Percentiles rank a stretch among this genome's conserved stretches.
Evolutionary conservation across 1,140 invertebrate genomes (phyloP).

Genomic region (Metaphire vulgaris): DNA sequence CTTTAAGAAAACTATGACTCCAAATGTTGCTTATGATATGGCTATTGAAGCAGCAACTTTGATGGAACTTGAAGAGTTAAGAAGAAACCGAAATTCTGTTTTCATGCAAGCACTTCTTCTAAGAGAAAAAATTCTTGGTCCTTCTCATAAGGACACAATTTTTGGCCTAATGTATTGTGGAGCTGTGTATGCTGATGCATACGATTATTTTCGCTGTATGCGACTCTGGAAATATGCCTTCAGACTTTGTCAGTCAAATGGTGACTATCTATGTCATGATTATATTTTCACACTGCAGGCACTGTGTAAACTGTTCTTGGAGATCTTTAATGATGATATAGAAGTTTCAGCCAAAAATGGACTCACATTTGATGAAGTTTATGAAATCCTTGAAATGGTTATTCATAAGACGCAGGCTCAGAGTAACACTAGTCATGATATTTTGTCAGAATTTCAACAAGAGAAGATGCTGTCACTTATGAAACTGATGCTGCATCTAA

Average conservation of each 20-base stretch:
- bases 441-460: background rate
- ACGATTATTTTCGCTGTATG: conserved; percentile 75
- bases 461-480: background rate
- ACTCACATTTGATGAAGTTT: background rate
- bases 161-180: conserved; percentile 69
- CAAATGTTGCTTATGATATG: background rate
- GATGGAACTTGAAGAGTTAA: conserved; percentile 59
- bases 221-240: conserved; percentile 59
- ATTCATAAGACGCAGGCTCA: background rate
- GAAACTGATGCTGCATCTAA: background rate
- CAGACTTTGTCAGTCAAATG: conserved; percentile 9
- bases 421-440: background rate
- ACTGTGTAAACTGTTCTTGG: conserved; percentile 26
- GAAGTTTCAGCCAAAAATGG: background rate
- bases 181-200: conserved; percentile 75
- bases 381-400: background rate
- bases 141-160: conserved; percentile 75
- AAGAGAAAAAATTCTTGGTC: conserved; percentile 71
- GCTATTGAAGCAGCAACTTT: background rate
- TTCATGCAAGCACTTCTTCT: conserved; percentile 75
- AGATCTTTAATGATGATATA: conserved; percentile 18
- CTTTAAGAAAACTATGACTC: background rate
- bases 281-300: conserved; percentile 28
- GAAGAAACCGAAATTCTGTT: conserved; percentile 70
- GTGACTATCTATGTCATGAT: conserved; percentile 16